Conservation (phyloP, 2,797 vertebrate genomes). For the Mallotus villosus region DNA sequence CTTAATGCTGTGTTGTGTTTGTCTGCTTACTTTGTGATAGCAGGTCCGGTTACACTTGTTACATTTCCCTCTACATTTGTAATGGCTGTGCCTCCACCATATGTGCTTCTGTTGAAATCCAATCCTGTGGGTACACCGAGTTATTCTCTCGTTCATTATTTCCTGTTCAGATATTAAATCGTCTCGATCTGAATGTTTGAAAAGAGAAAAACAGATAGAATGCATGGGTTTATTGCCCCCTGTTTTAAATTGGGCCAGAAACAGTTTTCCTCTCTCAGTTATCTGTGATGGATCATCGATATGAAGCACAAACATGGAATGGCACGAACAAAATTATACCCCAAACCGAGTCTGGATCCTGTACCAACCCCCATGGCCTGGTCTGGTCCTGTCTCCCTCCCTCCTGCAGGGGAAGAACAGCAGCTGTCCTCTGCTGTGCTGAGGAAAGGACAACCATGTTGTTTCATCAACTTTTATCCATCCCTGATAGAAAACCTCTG, state of each 20-base stretch:
- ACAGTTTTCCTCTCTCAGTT: not conserved
- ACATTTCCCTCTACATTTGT: constrained; percentile 48
- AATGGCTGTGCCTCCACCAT: constrained; percentile 24
- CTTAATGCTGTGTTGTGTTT: constrained; percentile 55
- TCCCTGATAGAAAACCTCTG: not conserved
- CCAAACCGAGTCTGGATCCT: constrained; percentile 8
- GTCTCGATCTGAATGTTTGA: constrained; percentile 5
- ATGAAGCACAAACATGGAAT: constrained; percentile 15
- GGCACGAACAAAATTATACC: constrained; percentile 27
- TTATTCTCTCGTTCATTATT: constrained; percentile 15
- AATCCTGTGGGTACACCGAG: not conserved
- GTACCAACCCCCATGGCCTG: constrained; percentile 26
- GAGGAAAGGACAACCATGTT: constrained; percentile 25
- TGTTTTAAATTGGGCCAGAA: constrained; percentile 2
- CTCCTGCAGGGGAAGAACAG: constrained; percentile 40
- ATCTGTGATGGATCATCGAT: constrained; percentile 5
- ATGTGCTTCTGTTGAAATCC: not conserved
- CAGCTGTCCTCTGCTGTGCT: constrained; percentile 30
- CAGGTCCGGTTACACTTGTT: constrained; percentile 49
- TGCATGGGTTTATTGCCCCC: constrained; percentile 12
- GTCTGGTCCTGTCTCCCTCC: constrained; percentile 32
- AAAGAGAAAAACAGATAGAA: constrained; percentile 7
- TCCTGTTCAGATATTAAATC: constrained; percentile 6
- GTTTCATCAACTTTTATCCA: not conserved
- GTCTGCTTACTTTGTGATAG: constrained; percentile 42